Evolutionary conservation across 1,140 invertebrate genomes (phyloP).

Genomic region (Drosophila murphyi): DNA sequence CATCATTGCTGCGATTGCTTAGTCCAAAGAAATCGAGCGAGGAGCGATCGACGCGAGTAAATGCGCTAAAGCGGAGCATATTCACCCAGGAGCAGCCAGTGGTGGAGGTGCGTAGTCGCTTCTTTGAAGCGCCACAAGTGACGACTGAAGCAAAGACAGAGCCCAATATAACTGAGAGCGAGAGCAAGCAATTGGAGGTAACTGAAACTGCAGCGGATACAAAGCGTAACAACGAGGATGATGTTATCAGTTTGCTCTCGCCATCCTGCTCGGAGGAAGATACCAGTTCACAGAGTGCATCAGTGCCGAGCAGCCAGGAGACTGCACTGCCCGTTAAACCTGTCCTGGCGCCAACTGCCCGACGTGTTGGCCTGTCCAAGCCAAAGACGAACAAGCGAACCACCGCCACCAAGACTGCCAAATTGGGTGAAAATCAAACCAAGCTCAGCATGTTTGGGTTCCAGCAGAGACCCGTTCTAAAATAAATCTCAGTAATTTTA

Average conservation of each 20-base stretch:
- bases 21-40: slow-evolving; percentile 63
- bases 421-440: slow-evolving; percentile 56
- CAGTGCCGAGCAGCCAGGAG: slow-evolving; percentile 44
- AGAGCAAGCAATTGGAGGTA: slow-evolving; percentile 5
- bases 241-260: slow-evolving; percentile 37
- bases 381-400: slow-evolving; percentile 34
- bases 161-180: background rate
- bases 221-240: slow-evolving; percentile 27
- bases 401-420: slow-evolving; percentile 32
- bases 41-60: slow-evolving; percentile 24
- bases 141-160: slow-evolving; percentile 5
- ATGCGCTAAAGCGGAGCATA: slow-evolving; percentile 60
- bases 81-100: slow-evolving; percentile 57
- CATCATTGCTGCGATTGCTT: slow-evolving; percentile 65
- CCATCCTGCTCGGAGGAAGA: slow-evolving; percentile 48
- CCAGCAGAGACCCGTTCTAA: slow-evolving; percentile 71
- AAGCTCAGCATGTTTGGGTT: slow-evolving; percentile 83
- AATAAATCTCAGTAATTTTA: slow-evolving; percentile 37
- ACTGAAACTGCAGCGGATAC: slow-evolving; percentile 1
- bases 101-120: slow-evolving; percentile 70
- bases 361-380: slow-evolving; percentile 67
- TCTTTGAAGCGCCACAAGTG: slow-evolving; percentile 48
- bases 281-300: slow-evolving; percentile 27
- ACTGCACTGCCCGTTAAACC: background rate
- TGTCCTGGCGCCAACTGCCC: slow-evolving; percentile 31